phyloP scores from a whole-genome alignment of 2,888 invertebrate species.

The Phytoseiulus persimilis region DNA sequence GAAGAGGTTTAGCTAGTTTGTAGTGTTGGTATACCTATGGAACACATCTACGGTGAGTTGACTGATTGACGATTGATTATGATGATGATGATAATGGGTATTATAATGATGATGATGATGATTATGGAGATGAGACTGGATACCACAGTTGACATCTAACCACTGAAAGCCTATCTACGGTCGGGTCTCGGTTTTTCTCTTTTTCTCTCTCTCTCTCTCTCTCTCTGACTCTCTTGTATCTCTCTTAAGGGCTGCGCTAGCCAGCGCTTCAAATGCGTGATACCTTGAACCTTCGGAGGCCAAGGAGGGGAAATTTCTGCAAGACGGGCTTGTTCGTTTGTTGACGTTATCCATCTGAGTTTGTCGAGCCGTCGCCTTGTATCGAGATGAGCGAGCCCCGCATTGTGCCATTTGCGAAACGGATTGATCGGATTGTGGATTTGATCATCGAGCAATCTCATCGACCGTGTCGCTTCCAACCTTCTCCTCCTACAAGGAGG shows the following conservation, averaged over 20 bases:
- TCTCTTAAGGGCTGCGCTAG: background rate
- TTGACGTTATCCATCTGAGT: background rate
- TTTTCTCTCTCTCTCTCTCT: background rate
- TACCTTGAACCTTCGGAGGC: background rate
- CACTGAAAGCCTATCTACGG: background rate
- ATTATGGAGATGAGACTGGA: background rate
- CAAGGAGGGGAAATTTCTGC: background rate
- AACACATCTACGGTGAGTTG: constrained; percentile 5
- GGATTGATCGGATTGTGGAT: background rate
- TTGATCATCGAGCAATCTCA: background rate
- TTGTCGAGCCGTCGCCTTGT: background rate
- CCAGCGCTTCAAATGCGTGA: background rate
- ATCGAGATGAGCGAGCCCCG: background rate
- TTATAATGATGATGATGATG: background rate
- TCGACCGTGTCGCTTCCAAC: background rate
- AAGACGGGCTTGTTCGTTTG: background rate
- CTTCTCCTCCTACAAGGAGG: background rate
- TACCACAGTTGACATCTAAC: background rate
- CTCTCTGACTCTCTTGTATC: background rate
- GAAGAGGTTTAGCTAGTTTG: constrained; percentile 9
- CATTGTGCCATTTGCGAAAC: background rate
- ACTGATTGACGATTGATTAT: background rate
- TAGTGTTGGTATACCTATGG: background rate
- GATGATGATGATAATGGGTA: background rate
- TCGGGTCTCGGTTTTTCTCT: background rate